Base-by-base conservation (phyloP, 2,888 invertebrate species). In the Agrilus biguttatus region DNA sequence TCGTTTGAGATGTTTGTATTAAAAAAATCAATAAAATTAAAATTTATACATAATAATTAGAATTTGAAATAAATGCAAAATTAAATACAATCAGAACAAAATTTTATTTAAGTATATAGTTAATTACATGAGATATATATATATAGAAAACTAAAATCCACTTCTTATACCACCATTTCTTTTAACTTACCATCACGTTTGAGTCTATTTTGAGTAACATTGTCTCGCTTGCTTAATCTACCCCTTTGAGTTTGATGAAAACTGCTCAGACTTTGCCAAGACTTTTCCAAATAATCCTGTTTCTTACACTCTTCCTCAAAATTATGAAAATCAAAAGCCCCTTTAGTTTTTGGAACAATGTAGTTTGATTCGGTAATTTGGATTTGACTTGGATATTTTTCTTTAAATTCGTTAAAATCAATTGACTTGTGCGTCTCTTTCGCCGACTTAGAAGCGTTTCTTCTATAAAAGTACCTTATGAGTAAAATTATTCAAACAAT, bases 191-290 rank as follows among this genome's bases (percentile, higher is more conserved):
- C 21, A 6, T 21, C 21, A 21, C 7, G 4, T 10, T 5, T 10
- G 28, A 28, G 21, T 21, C 28, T 43, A 40, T 42, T 45, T 42
- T 43, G 44, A 39, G 47, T 45, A 44, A 45, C 49, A 44, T 47
- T 47, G 42, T 50, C 51, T 39, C 49, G 55, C 48, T 54, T 55
- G 43, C 55, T 59, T 42, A 63, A 43, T 39, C 63, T 51, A 14
- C 63, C 63, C 43, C 56, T 59, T 43, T 63, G 60, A 0, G 53
- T 56, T 38, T 59, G 55, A 45, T 59, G 55, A 47, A 63, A 62
- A 14, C 55, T 40, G 41, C 47, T 55, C 40, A 61, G 47, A 40
- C 60, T 56, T 41, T 51, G 53, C 60, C 60, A 60, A 3, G 55
- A 57, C 40, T 55, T 55, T 41, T 60, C 59, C 45, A 59, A 46